phyloP scores from a whole-genome alignment of 1,140 invertebrate genomes.

The Andrena cerasifolii region DNA sequence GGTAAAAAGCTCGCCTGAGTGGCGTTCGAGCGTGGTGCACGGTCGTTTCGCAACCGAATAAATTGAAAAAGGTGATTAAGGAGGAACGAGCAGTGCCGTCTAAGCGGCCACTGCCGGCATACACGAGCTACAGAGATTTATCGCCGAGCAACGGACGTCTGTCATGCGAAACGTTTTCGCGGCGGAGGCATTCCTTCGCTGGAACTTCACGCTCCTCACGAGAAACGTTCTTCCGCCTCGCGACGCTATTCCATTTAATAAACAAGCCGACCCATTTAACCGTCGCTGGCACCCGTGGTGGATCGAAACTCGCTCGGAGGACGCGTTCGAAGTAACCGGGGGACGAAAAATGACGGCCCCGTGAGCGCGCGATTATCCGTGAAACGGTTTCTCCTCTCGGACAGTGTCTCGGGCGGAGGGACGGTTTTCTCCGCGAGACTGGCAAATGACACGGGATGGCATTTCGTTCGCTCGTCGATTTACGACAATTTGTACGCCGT shows the following conservation, averaged over 20 bases:
- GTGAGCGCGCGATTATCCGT: conserved; percentile 17
- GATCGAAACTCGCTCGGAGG: not conserved
- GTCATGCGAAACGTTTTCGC: conserved; percentile 41
- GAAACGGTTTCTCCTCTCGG: not conserved
- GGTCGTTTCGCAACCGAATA: conserved; percentile 35
- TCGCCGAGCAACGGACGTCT: conserved; percentile 33
- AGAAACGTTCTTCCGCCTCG: conserved; percentile 26
- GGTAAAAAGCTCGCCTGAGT: conserved; percentile 3
- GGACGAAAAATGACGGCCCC: not conserved
- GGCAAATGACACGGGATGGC: not conserved
- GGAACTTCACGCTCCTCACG: conserved; percentile 31
- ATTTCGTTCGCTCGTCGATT: conserved; percentile 22
- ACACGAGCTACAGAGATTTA: conserved; percentile 33
- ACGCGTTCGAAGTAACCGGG: not conserved
- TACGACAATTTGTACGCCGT: conserved; percentile 34
- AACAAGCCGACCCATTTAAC: conserved; percentile 13
- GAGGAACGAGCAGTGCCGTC: conserved; percentile 24
- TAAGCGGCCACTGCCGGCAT: conserved; percentile 13
- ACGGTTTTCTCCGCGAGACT: not conserved
- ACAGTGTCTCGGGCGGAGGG: no score
- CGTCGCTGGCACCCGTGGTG: not conserved
- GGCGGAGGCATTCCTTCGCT: conserved; percentile 24
- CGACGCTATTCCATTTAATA: conserved; percentile 33
- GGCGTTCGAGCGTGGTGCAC: no score
- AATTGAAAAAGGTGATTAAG: conserved; percentile 49